Conservation (phyloP, 2,888 invertebrate species). For the Diabrotica balteata region DNA sequence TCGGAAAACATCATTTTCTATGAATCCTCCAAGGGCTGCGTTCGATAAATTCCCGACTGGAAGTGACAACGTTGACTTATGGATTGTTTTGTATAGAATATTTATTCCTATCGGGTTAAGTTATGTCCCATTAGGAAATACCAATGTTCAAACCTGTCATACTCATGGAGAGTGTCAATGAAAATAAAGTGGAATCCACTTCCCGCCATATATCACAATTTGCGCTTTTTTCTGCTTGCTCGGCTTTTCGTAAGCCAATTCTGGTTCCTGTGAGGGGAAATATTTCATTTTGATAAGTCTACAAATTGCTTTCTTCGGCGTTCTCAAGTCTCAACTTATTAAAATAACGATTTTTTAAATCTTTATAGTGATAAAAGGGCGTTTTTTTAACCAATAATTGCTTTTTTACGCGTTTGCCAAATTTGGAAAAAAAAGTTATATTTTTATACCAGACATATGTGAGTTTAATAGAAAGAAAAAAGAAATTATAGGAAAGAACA, state of each 20-base stretch:
- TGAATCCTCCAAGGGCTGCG: slow-evolving; percentile 19
- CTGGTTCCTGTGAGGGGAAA: not conserved
- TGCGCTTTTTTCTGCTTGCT: slow-evolving; percentile 29
- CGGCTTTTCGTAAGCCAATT: slow-evolving; percentile 14
- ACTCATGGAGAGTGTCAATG: slow-evolving; percentile 35
- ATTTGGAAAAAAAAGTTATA: no score
- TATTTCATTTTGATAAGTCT: slow-evolving; percentile 1
- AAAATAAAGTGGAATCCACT: slow-evolving; percentile 32
- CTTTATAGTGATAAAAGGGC: no score
- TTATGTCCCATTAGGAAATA: slow-evolving; percentile 33
- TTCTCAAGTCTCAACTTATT: no score
- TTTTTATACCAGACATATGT: no score
- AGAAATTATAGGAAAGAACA: no score
- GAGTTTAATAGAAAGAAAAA: no score
- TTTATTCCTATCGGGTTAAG: slow-evolving; percentile 25
- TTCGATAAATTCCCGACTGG: slow-evolving; percentile 23
- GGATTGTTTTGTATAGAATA: slow-evolving; percentile 27
- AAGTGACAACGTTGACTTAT: slow-evolving; percentile 27
- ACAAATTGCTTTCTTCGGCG: no score
- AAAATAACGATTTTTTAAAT: no score
- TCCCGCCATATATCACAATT: slow-evolving; percentile 35
- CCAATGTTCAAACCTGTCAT: slow-evolving; percentile 29
- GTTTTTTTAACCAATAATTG: no score
- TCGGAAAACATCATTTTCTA: slow-evolving; percentile 18
- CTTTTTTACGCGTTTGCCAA: no score